Percentiles rank a stretch among this genome's conserved stretches.
phyloP scores from a whole-genome alignment of 1,140 invertebrate species.

The Meloidogyne exigua region DNA sequence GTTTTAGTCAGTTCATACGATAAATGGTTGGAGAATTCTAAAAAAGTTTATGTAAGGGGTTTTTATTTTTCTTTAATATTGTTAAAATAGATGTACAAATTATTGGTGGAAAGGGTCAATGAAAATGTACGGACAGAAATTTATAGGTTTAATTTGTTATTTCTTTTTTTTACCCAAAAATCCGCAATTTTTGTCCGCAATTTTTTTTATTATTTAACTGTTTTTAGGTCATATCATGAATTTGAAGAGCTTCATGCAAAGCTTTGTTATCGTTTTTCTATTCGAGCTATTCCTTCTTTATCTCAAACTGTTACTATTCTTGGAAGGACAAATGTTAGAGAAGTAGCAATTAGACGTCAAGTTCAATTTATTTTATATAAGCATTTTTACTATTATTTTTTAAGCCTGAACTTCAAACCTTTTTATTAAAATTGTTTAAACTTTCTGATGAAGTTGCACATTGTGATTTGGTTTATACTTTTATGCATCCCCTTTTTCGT shows the following conservation, averaged over 20 bases:
- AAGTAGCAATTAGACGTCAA: constrained; percentile 39
- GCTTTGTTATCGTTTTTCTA: constrained; percentile 44
- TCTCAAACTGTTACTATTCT: constrained; percentile 14
- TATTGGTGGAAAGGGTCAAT: constrained; percentile 75
- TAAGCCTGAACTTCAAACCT: constrained; percentile 36
- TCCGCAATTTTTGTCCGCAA: too few species aligned
- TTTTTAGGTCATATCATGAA: constrained; percentile 39
- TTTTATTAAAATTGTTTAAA: constrained; percentile 41
- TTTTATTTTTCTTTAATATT: neutral
- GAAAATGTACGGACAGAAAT: constrained; percentile 29
- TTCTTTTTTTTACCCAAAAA: too few species aligned
- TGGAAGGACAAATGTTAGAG: constrained; percentile 38
- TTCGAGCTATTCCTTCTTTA: constrained; percentile 27
- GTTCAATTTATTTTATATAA: constrained; percentile 1
- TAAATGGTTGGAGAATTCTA: constrained; percentile 86
- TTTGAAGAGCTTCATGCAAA: constrained; percentile 40
- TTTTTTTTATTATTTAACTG: too few species aligned
- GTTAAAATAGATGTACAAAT: constrained; percentile 74
- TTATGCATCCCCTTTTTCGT: constrained; percentile 48
- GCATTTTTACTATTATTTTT: neutral
- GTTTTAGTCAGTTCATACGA: constrained; percentile 84
- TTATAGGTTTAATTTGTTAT: constrained; percentile 21
- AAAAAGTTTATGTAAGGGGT: constrained; percentile 83
- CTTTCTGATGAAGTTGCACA: constrained; percentile 51
- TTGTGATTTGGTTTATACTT: constrained; percentile 49